These are phyloP conservation scores for Ceryle rudis DNA, from an alignment of 2,797 vertebrate genomes.

Conservation along the genomic window DNA sequence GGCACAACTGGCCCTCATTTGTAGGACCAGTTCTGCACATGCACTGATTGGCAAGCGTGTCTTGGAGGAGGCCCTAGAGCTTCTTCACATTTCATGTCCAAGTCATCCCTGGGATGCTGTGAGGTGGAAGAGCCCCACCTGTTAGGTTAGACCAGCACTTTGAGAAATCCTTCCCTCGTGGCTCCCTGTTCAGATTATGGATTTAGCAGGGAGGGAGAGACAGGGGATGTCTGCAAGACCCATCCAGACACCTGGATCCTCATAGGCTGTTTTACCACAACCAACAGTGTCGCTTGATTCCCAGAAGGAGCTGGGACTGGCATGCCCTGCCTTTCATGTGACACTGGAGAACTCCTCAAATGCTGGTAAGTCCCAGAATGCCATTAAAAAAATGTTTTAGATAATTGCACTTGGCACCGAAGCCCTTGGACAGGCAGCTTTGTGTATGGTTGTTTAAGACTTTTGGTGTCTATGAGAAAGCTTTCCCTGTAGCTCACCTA, in stretches of 20 bases:
- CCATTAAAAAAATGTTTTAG: background rate
- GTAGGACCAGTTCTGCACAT: conserved; percentile 2
- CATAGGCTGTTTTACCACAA: background rate
- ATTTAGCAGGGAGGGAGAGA: background rate
- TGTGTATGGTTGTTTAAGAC: conserved; percentile 1
- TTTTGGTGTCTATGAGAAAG: conserved; percentile 19
- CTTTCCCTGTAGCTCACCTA: background rate
- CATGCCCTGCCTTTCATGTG: background rate
- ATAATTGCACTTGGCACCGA: background rate
- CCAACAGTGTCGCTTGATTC: background rate
- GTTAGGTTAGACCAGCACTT: background rate
- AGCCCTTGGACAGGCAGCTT: background rate
- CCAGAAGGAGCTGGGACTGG: background rate
- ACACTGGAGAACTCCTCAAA: conserved; percentile 16
- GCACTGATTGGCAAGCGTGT: rapidly evolving
- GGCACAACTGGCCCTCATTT: background rate
- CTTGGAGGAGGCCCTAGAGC: background rate
- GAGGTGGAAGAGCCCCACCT: background rate
- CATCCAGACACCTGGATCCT: background rate
- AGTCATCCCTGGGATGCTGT: background rate
- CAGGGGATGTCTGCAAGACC: rapidly evolving
- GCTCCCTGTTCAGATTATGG: background rate
- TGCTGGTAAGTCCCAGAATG: background rate
- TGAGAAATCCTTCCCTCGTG: background rate
- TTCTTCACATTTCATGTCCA: background rate